Conservation (phyloP, 2,113 vertebrate genomes). For the Lampris megalopsis region DNA sequence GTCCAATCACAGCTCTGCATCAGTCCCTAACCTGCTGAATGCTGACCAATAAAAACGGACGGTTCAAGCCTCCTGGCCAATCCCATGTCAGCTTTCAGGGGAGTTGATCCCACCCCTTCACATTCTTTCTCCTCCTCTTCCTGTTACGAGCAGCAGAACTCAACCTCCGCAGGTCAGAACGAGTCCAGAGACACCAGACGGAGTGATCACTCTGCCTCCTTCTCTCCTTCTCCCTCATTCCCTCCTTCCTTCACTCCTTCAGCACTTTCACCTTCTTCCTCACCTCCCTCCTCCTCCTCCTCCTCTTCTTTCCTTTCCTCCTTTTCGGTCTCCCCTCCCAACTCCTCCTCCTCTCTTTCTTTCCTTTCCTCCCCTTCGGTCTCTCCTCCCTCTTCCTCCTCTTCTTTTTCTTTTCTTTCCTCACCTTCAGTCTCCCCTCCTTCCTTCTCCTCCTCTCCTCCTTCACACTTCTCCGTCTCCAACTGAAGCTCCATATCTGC, state of each 20-base stretch:
- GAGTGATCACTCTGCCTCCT: conserved; percentile 27
- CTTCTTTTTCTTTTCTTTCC: not conserved
- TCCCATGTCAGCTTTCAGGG: conserved; percentile 3
- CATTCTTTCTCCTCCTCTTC: conserved; percentile 7
- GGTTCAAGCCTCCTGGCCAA: conserved; percentile 12
- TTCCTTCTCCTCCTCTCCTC: not conserved
- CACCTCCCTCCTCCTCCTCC: not conserved
- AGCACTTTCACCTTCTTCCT: not conserved
- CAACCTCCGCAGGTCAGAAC: accelerated
- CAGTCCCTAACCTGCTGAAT: not conserved
- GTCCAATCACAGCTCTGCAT: conserved; percentile 27
- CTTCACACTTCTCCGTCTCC: too few relatives aligned
- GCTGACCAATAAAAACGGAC: not conserved
- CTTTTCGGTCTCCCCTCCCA: not conserved
- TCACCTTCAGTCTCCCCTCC: not conserved
- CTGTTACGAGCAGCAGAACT: not conserved
- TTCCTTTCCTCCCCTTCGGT: not conserved
- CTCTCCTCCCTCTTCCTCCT: not conserved
- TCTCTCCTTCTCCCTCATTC: not conserved
- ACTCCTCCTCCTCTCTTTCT: not conserved
- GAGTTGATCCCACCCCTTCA: not conserved
- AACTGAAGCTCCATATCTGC: not conserved
- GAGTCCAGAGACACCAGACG: not conserved
- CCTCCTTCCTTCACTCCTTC: not conserved
- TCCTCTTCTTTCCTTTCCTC: not conserved